Evolutionary conservation across 1,140 invertebrate genomes (phyloP).

Genomic region (Zaprionus ghesquierei): DNA sequence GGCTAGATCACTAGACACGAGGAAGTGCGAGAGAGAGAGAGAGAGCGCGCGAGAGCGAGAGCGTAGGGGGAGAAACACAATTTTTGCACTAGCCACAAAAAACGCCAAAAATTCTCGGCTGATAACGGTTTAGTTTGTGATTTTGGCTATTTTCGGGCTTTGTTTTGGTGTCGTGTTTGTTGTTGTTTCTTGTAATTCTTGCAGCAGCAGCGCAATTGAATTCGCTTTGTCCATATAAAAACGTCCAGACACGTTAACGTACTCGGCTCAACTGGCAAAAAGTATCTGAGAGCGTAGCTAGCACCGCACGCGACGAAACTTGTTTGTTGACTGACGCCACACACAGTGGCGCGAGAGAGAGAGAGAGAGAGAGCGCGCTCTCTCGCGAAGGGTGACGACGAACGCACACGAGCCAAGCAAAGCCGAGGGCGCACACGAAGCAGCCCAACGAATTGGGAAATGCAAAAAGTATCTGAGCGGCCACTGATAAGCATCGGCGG

Average conservation of each 20-base stretch:
- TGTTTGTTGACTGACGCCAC: conserved; percentile 33
- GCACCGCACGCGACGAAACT: conserved; percentile 41
- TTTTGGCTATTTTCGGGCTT: not conserved
- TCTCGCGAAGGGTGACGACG: too few relatives aligned
- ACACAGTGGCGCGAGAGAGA: conserved; percentile 2
- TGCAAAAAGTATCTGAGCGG: conserved; percentile 54
- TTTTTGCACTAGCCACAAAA: conserved; percentile 18
- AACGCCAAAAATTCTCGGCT: not conserved
- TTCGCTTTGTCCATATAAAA: conserved; percentile 41
- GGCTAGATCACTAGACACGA: conserved; percentile 12
- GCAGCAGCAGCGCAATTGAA: not conserved
- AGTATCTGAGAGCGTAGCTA: conserved; percentile 43
- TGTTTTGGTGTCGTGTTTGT: conserved; percentile 2
- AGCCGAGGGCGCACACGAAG: conserved; percentile 15
- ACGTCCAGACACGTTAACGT: conserved; percentile 58
- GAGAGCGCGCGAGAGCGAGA: not conserved
- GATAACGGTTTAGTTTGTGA: conserved; percentile 15
- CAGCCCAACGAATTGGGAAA: conserved; percentile 24
- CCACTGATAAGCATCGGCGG: conserved; percentile 3
- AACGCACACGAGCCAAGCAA: too few relatives aligned
- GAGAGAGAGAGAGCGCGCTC: conserved; percentile 1
- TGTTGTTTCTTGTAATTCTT: conserved; percentile 1
- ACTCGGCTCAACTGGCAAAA: conserved; percentile 57
- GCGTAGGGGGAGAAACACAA: not conserved
- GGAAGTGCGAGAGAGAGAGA: not conserved